Evolutionary conservation across 2,113 vertebrate species (phyloP), one percentile per base, ranked within the genome.

Genomic region (Gracilinanus agilis): DNA sequence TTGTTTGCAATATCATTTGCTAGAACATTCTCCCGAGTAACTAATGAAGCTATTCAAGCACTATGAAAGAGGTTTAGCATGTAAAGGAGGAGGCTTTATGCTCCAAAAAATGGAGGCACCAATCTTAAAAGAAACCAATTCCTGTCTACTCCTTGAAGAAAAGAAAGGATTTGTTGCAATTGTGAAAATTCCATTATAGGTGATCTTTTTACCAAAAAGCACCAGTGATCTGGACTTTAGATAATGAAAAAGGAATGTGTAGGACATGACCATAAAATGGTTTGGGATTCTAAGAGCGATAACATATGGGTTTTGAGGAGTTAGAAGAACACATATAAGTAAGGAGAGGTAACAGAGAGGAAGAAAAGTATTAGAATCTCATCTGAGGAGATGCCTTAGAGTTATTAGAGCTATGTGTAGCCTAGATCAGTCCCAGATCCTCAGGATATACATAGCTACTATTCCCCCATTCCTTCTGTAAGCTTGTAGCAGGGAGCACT

Each of bases 231-330:
- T 0, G 44, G 88, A 88, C 58, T 93, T 44, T 92, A 88, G 19
- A 91, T 91, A 92, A 89, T 91, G 24, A 24, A 9, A 93, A 92
- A 92, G 27, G 94, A 56, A 9, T 54, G 88, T 54, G 11, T 4
- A 55, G 27, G 75, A 90, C 2, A 88, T 13, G 90, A 55, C 34
- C 92, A 91, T 27, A 49, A 67, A 95, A 2, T 8, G 34, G 29
- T 13, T 89, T 44, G 90, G 91, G 5, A 90, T 55, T 95, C 56
- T 27, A 91, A 93, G 53, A 90, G n/a, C 88, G 44, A 58, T 91
- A 93, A 91, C 67, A 56, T 83, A 54, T 90, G 44, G 44, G 23
- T n/a, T 93, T 94, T 53, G 27, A 92, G 44, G 92, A 92, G 34
- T 40, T 61, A 44, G 90, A 90, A 92, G 53, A 61, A 89, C 16